Conservation (phyloP, 2,113 vertebrate genomes). For the Collichthys lucidus region DNA sequence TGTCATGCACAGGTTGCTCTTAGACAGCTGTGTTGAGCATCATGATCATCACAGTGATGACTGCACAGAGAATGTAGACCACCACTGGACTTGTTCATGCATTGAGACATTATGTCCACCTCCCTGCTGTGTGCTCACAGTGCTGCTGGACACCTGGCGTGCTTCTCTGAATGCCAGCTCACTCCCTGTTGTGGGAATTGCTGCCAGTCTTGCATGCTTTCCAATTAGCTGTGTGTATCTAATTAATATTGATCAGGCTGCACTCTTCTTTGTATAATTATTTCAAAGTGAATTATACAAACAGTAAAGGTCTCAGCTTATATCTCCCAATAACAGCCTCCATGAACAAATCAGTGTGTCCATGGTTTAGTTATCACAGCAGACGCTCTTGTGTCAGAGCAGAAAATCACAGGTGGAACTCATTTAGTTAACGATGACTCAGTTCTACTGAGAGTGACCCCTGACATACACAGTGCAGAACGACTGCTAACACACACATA, state of each 20-base stretch:
- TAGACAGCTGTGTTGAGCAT: background rate
- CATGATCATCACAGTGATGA: background rate
- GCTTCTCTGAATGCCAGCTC: conserved; percentile 35
- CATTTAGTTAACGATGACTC: background rate
- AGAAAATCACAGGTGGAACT: background rate
- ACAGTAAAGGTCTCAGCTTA: background rate
- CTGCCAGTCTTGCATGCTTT: conserved; percentile 28
- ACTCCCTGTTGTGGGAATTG: conserved; percentile 45
- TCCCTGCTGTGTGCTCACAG: conserved; percentile 34
- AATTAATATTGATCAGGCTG: background rate
- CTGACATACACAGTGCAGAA: too few species aligned
- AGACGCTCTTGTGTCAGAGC: too few species aligned
- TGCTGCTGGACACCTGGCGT: conserved; percentile 38
- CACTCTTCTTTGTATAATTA: background rate
- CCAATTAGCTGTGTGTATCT: conserved; percentile 15
- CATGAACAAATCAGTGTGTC: background rate
- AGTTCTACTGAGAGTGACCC: background rate
- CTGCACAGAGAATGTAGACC: background rate
- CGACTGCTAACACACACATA: too few species aligned
- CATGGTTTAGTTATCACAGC: too few species aligned
- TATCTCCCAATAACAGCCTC: background rate
- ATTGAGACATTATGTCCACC: conserved; percentile 9
- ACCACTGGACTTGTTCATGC: conserved; percentile 15
- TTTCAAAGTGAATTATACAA: too few species aligned
- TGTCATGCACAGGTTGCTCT: background rate